Evolutionary conservation across 2,797 vertebrate genomes (phyloP), one percentile per base, ranked within the genome.

Genomic region (Podargus strigoides): DNA sequence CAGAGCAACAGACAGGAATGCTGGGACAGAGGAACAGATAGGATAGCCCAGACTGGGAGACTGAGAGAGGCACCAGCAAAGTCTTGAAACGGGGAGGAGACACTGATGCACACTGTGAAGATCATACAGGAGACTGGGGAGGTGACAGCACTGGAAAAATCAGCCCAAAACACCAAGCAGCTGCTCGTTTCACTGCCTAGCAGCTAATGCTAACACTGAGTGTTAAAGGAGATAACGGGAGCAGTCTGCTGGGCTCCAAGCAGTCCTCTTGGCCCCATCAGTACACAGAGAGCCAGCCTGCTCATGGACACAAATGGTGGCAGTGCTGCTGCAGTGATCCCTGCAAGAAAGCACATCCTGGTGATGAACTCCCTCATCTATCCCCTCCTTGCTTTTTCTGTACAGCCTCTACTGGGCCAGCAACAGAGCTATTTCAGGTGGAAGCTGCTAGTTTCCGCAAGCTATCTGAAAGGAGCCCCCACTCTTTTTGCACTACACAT

Each of bases 261-360:
- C 36, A 53, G 7, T 34, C 18, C 3, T 20, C 64, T 41, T 4
- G 1, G n/a, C n/a, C 10, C 14, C 22, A 10, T 0, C 0, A 63
- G 42, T 1, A 3, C 6, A 11, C 16, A 76, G 47, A 73, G 77
- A 47, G 11, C 21, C 73, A 69, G 2, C 12, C 49, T 58, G 67
- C 42, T 58, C 9, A 1, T n/a, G 59, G 30, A 87, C 2, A 1
- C 0, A 3, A 64, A 52, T 0, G 0, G 47, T 5, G 17, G 44
- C 68, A 80, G 56, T 1, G 0, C 32, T 56, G 74, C 64, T 27
- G 27, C 53, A n/a, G 4, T 17, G 14, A 34, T 21, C 37, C 52
- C 62, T 2, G 64, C 22, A 39, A 73, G 53, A 47, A 12, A 49
- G 59, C 27, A 15, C 5, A 4, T 67, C 60, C 67, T 30, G 10